Base-by-base conservation (phyloP, 2,888 invertebrate genomes). In the Diabrotica balteata region DNA sequence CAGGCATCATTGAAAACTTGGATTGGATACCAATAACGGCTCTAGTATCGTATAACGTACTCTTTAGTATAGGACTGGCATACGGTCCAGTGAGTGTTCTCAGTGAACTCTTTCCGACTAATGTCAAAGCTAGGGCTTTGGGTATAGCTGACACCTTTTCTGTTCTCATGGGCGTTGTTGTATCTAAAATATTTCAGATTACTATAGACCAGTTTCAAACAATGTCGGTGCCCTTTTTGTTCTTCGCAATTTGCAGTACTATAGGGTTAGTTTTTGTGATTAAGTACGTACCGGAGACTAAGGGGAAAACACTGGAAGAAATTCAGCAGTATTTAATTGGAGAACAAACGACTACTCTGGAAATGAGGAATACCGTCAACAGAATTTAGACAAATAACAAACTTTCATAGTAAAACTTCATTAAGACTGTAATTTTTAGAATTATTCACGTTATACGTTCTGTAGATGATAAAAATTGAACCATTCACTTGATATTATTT, bases 271-370 rank as follows among this genome's bases (percentile, higher is more conserved):
- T 88, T 67, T 90, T 89, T 79, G 88, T 90, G 77, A 74, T 86
- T 49, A 82, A 86, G 45, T 83, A 87, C 72, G 86, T 91, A 43
- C 90, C 91, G 0, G 91, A 91, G 82, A 91, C 91, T 5, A 91
- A 90, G 80, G 90, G 90, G 65, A 90, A 90, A 78, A 90, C 90
- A 7, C 86, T 91, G 77, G 86, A 89, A 61, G 87, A 88, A 76
- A 91, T 91, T 76, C 91, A 91, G 77, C 87, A 89, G 32, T 86
- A 88, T 61, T 82, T 91, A 17, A 85, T 86, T 71, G 86, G 87
- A 7, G 75, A 79, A 45, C 50, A 11, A 44, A 45, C 17, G n/a
- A 51, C 9, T 58, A 17, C 57, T 44, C 17, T 63, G 49, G 57
- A 63, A 50, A 63, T 63, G 63, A 22, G 32, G 32, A 32, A 4